A percentile compares a stretch with the other conserved stretches of the same genome.
Conservation (phyloP, 2,797 vertebrate species). For the Lagodon rhomboides region DNA sequence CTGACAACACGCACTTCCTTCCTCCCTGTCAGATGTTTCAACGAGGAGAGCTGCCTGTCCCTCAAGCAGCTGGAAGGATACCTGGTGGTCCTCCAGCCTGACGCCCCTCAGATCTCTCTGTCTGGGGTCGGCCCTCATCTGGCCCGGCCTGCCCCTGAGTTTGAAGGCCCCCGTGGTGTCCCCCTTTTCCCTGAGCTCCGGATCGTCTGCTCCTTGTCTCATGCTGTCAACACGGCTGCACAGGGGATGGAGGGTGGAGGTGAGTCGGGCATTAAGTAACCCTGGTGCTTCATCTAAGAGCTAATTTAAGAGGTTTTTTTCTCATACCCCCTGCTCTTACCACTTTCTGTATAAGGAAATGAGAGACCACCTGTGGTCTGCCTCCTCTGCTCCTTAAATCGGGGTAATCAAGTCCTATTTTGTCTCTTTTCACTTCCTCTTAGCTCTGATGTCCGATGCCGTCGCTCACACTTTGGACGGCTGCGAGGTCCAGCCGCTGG, state of each 20-base stretch:
- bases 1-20: conserved; percentile 4
- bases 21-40: conserved; percentile 91
- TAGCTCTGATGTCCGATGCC: conserved; percentile 95
- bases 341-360: background rate
- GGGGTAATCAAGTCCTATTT: conserved; percentile 13
- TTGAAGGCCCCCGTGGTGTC: conserved; percentile 91
- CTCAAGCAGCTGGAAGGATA: conserved; percentile 96
- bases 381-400: conserved; percentile 12
- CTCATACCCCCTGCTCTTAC: background rate
- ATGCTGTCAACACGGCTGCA: conserved; percentile 90
- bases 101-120: conserved; percentile 97
- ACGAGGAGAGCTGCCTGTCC: conserved; percentile 96
- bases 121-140: conserved; percentile 93
- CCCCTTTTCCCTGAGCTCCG: conserved; percentile 94
- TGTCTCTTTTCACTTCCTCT: background rate
- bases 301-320: background rate
- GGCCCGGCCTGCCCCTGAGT: conserved; percentile 92
- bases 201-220: conserved; percentile 95
- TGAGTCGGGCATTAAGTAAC: conserved; percentile 65
- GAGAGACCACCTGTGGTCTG: background rate
- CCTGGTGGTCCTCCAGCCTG: conserved; percentile 96
- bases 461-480: conserved; percentile 98
- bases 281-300: background rate
- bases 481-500: conserved; percentile 95
- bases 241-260: conserved; percentile 93